A percentile compares a stretch with the other conserved stretches of the same genome.
Conservation (phyloP, 2,113 vertebrate genomes). For the Melospiza melodia region DNA sequence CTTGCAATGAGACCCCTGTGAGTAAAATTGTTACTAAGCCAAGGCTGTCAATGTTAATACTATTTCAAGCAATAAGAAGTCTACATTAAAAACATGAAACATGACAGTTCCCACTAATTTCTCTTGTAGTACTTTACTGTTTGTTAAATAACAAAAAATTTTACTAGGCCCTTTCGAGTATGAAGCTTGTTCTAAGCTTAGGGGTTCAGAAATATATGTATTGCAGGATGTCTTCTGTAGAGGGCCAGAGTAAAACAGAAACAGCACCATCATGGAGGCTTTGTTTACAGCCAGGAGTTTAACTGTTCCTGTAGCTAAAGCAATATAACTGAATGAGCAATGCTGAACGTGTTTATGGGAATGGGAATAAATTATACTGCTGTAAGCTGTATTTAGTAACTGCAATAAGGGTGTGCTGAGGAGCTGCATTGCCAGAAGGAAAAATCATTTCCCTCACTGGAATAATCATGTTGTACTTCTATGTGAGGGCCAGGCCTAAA, state of each 20-base stretch:
- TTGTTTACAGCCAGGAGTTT: background rate
- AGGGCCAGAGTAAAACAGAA: background rate
- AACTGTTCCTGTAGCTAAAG: background rate
- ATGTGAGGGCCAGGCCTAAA: background rate
- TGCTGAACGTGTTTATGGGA: background rate
- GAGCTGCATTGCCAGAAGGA: background rate
- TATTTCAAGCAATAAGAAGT: background rate
- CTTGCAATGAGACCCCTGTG: background rate
- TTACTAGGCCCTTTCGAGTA: background rate
- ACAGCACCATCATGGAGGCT: background rate
- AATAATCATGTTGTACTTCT: background rate
- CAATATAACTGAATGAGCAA: background rate
- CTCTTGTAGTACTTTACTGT: background rate
- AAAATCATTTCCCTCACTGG: constrained; percentile 2
- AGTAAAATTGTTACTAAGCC: background rate
- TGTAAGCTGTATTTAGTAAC: constrained; percentile 6
- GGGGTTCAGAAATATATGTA: background rate
- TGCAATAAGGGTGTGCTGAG: background rate
- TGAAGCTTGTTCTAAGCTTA: background rate
- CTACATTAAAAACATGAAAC: background rate
- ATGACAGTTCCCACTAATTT: background rate
- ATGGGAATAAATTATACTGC: background rate
- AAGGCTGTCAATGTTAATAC: background rate
- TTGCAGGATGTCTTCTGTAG: background rate
- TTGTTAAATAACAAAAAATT: background rate